A percentile compares a stretch with the other conserved stretches of the same genome.
Evolutionary conservation across 2,888 invertebrate genomes (phyloP).

Genomic region (Scaptomyza polygonia): DNA sequence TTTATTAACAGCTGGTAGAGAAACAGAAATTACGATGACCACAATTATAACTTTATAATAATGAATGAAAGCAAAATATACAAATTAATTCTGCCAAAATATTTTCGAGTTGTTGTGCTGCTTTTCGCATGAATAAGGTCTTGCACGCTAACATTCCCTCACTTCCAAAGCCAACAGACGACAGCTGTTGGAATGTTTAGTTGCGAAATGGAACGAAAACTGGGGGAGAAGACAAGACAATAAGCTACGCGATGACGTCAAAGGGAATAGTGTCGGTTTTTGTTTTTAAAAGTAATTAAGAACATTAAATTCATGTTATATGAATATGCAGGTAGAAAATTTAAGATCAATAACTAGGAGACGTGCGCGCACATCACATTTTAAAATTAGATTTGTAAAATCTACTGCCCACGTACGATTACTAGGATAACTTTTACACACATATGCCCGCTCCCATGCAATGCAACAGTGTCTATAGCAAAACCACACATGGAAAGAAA

Average conservation of each 20-base stretch:
- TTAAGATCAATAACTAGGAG: conserved; percentile 12
- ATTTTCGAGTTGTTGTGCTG: conserved; percentile 2
- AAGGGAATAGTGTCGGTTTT: conserved; percentile 11
- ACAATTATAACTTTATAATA: background rate
- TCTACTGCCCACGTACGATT: conserved; percentile 41
- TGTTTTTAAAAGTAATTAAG: conserved; percentile 1
- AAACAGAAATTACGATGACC: conserved; percentile 2
- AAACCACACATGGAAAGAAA: conserved; percentile 18
- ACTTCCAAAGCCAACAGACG: background rate
- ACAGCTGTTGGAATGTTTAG: conserved; percentile 53
- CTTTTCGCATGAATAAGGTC: conserved; percentile 26
- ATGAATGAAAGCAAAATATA: conserved; percentile 23
- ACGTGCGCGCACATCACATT: conserved; percentile 49
- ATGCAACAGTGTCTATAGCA: conserved; percentile 54
- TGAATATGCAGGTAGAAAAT: conserved; percentile 29
- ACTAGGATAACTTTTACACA: conserved; percentile 59
- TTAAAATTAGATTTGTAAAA: conserved; percentile 63
- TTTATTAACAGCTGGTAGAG: conserved; percentile 1
- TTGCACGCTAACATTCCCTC: conserved; percentile 17
- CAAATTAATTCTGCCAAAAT: conserved; percentile 31
- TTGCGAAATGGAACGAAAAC: conserved; percentile 35
- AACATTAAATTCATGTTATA: conserved; percentile 15
- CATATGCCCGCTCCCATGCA: conserved; percentile 30
- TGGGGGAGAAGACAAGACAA: conserved; percentile 1
- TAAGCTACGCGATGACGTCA: conserved; percentile 39